Percentiles rank a stretch among this genome's conserved stretches.
These are phyloP conservation scores for Salvelinus alpinus DNA, from an alignment of 2,113 vertebrate species.

Conservation along the genomic window DNA sequence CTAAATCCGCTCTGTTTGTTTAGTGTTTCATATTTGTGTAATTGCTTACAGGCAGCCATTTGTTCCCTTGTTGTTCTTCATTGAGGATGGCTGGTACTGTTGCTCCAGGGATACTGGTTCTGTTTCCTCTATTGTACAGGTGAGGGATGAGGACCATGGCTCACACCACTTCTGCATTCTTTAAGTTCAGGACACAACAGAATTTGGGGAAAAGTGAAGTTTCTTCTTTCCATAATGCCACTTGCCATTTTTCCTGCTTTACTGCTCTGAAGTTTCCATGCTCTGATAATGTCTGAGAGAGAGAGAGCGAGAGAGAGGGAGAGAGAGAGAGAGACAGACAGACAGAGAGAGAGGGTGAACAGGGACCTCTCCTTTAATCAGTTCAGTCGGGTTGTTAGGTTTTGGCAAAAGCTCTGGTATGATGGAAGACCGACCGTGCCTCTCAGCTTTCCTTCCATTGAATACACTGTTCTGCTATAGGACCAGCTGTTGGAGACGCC, in stretches of 20 bases:
- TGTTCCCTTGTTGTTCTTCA: slow-evolving; percentile 11
- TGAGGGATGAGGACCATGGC: not conserved
- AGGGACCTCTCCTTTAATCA: slow-evolving; percentile 39
- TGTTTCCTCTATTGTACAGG: not conserved
- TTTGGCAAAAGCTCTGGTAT: slow-evolving; percentile 42
- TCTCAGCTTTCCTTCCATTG: slow-evolving; percentile 48
- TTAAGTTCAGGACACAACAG: not conserved
- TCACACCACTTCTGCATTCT: not conserved
- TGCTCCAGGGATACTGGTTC: not conserved
- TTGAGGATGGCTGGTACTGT: not conserved
- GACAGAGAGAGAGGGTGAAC: slow-evolving; percentile 6
- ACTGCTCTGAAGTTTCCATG: not conserved
- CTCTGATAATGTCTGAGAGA: not conserved
- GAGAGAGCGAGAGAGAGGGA: not conserved
- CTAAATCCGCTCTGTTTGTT: slow-evolving; percentile 40
- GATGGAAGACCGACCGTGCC: not conserved
- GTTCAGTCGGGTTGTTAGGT: slow-evolving; percentile 35
- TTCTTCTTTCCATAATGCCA: not conserved
- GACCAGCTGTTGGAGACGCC: slow-evolving; percentile 71
- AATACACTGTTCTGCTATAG: slow-evolving; percentile 8
- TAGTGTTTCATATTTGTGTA: slow-evolving; percentile 23
- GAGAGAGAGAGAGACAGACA: too few species aligned
- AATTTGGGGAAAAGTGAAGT: too few species aligned
- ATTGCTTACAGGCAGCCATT: slow-evolving; percentile 9
- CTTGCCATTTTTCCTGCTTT: not conserved